Base-by-base conservation (phyloP, 2,113 vertebrate genomes). In the Mesocricetus auratus region DNA sequence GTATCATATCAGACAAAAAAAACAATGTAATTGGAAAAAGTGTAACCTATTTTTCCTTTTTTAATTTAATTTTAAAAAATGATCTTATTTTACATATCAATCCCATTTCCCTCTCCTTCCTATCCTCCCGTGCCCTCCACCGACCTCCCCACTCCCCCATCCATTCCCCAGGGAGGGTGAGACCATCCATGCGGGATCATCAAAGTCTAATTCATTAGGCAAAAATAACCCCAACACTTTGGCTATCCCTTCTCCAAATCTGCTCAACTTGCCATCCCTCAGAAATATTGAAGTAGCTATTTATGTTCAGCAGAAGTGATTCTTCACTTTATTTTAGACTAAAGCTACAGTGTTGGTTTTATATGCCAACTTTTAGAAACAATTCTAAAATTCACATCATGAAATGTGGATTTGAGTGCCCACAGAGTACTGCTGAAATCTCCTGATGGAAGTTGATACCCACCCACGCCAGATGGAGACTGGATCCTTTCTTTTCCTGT, bases 331-430 rank as follows among this genome's bases (percentile, higher is more conserved):
- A 87, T 86, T 96, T 95, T 91, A 95, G 42, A 85, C 31, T 53
- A 91, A 88, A 78, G 47, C 64, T 92, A 81, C 36, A 79, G 60
- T 75, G 94, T 92, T 73, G 22, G 13, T 93, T 97, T 93, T 93
- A 86, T 82, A 71, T 95, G 95, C 83, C 91, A 93, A 91, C 78
- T 97, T 95, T 87, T 53, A 29, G 91, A 94, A 96, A 94, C 60
- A 95, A 71, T 94, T 89, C 96, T 97, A 94, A 96, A 93, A 88
- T 91, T 95, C 89, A 94, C 74, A 97, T 91, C 91, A 96, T 87
- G 83, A 94, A 94, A 88, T 1, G 0, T 94, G 94, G 95, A 90
- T 82, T 82, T 96, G 79, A 82, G 21, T 86, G 39, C 90, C 95
- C 86, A 94, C 66, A 62, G 83, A 95, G 83, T 79, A 95, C 60